A percentile compares a stretch with the other conserved stretches of the same genome.
Evolutionary conservation across 2,888 invertebrate species (phyloP).

Genomic region (Melinaea menophilus): DNA sequence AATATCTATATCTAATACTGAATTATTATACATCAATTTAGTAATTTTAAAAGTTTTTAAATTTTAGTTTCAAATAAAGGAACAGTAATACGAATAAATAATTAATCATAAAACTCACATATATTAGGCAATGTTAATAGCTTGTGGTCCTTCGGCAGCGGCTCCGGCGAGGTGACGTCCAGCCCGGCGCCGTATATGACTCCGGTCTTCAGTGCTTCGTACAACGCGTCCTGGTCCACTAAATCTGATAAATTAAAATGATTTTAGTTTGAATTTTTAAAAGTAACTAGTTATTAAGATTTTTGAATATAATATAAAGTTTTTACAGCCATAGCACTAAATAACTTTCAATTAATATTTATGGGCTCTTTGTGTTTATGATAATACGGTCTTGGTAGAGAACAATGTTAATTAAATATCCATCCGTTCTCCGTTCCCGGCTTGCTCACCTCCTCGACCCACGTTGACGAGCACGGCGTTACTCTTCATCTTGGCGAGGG

Average conservation of each 20-base stretch:
- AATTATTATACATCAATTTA: too few relatives aligned
- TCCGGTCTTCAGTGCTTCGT: slow-evolving; percentile 84
- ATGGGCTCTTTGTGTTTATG: too few relatives aligned
- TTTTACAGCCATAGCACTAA: too few relatives aligned
- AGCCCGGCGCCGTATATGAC: slow-evolving; percentile 92
- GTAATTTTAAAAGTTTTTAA: too few relatives aligned
- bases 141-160: slow-evolving; percentile 87
- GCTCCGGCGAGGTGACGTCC: slow-evolving; percentile 95
- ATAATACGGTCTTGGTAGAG: too few relatives aligned
- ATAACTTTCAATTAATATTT: too few relatives aligned
- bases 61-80: too few relatives aligned
- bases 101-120: slow-evolving; percentile 47
- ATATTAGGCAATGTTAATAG: slow-evolving; percentile 82
- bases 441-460: slow-evolving; percentile 83
- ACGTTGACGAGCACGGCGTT: slow-evolving; percentile 92
- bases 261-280: not conserved
- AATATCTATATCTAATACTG: too few relatives aligned
- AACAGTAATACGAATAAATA: too few relatives aligned
- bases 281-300: not conserved
- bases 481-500: slow-evolving; percentile 91
- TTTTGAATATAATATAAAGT: not conserved
- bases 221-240: slow-evolving; percentile 89
- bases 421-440: not conserved
- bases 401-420: not conserved
- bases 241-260: slow-evolving; percentile 60